Conservation (phyloP, 2,113 vertebrate species). For the Deroptyus accipitrinus region DNA sequence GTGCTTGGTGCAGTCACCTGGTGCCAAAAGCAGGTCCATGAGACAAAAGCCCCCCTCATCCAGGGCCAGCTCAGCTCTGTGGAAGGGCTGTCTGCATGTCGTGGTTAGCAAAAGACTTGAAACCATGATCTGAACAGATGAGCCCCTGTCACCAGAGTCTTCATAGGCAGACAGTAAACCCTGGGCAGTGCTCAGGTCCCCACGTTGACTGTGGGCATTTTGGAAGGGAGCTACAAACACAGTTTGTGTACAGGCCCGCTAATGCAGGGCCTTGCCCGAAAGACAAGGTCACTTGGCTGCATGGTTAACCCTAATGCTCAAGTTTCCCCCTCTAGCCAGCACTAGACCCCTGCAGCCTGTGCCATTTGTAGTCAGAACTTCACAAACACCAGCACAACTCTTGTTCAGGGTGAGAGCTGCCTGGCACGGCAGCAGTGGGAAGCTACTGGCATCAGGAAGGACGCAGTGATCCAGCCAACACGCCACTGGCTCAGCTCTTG, state of each 20-base stretch:
- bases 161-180: background rate
- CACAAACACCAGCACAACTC: background rate
- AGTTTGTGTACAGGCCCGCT: background rate
- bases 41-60: background rate
- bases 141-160: background rate
- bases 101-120: background rate
- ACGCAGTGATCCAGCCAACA: fast-evolving
- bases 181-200: background rate
- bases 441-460: background rate
- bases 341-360: fast-evolving
- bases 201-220: background rate
- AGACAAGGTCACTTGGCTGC: background rate
- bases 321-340: background rate
- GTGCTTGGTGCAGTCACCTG: background rate
- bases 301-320: background rate
- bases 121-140: background rate
- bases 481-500: background rate
- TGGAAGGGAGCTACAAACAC: background rate
- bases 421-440: background rate
- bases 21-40: background rate
- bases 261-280: fast-evolving
- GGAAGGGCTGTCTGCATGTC: background rate
- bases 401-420: background rate
- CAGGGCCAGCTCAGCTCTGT: background rate
- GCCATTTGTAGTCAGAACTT: fast-evolving